Evolutionary conservation across 2,888 invertebrate genomes (phyloP).

Genomic region (Argyresthia goedartella): DNA sequence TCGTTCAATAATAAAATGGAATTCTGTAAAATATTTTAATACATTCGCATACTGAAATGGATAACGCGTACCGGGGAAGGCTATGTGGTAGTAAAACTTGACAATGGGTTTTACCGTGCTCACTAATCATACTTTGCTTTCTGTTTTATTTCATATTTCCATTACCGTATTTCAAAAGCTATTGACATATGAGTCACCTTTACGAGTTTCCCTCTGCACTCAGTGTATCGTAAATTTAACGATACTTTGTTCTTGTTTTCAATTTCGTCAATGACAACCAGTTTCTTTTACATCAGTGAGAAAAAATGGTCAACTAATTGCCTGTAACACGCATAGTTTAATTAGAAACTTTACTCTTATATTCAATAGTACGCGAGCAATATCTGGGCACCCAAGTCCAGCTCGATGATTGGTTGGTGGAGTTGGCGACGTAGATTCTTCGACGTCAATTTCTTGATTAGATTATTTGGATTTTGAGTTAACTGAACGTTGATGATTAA

Average conservation of each 20-base stretch:
- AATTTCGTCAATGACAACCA: too few relatives aligned
- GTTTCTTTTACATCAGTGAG: too few relatives aligned
- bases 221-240: slow-evolving; percentile 46
- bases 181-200: slow-evolving; percentile 69
- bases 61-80: slow-evolving; percentile 3
- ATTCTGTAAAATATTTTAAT: background rate
- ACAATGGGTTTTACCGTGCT: slow-evolving; percentile 61
- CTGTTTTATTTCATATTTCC: slow-evolving; percentile 71
- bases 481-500: too few relatives aligned
- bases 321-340: too few relatives aligned
- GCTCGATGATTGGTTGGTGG: too few relatives aligned
- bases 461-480: too few relatives aligned
- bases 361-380: too few relatives aligned
- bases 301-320: too few relatives aligned
- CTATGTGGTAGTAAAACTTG: slow-evolving; percentile 45
- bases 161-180: slow-evolving; percentile 70
- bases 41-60: background rate
- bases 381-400: too few relatives aligned
- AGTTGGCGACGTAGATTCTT: too few relatives aligned
- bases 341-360: too few relatives aligned
- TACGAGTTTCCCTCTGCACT: slow-evolving; percentile 56
- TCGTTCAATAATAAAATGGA: background rate
- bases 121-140: slow-evolving; percentile 71
- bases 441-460: too few relatives aligned
- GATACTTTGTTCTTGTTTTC: slow-evolving; percentile 38